phyloP scores from a whole-genome alignment of 2,888 invertebrate genomes.

The Bembecia ichneumoniformis region DNA sequence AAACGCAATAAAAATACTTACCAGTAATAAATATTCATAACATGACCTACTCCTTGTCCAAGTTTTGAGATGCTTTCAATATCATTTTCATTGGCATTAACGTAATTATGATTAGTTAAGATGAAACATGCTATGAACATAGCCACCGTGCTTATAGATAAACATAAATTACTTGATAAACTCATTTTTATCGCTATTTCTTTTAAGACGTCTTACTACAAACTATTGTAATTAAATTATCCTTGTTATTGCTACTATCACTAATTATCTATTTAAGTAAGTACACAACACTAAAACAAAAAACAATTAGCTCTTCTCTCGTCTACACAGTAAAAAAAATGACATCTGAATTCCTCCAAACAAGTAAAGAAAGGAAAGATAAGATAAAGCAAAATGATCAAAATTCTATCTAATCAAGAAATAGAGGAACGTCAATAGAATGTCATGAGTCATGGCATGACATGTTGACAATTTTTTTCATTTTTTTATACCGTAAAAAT shows the following conservation, averaged over 20 bases:
- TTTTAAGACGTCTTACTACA: neutral
- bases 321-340: no score
- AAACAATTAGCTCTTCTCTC: no score
- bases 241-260: neutral
- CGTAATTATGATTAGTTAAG: constrained; percentile 40
- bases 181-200: constrained; percentile 24
- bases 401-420: no score
- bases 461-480: no score
- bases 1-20: constrained; percentile 45
- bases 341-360: no score
- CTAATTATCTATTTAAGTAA: no score
- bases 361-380: no score
- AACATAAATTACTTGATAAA: constrained; percentile 34
- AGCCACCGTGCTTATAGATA: constrained; percentile 33
- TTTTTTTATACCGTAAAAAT: no score
- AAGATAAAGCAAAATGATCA: no score
- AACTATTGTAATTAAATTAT: neutral
- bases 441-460: no score
- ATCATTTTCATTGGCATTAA: constrained; percentile 74
- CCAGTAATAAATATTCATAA: constrained; percentile 91
- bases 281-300: no score
- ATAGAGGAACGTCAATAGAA: no score
- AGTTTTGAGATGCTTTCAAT: constrained; percentile 70
- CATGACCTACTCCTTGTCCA: constrained; percentile 73
- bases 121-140: constrained; percentile 44